phyloP scores from a whole-genome alignment of 1,140 invertebrate species.

The Drosophila athabasca region DNA sequence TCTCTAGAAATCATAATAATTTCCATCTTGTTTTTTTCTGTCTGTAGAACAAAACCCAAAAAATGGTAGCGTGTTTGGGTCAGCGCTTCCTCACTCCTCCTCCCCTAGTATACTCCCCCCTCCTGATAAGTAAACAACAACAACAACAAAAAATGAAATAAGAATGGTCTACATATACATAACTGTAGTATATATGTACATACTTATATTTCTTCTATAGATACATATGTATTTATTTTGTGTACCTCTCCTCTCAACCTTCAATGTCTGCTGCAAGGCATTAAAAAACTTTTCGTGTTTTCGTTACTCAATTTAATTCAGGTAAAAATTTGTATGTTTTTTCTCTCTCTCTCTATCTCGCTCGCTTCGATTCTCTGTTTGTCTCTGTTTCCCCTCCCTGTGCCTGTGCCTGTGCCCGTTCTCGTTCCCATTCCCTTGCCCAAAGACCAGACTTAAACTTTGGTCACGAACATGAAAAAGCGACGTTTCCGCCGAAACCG shows the following conservation, averaged over 20 bases:
- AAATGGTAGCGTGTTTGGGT: slow-evolving; percentile 56
- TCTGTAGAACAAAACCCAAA: slow-evolving; percentile 13
- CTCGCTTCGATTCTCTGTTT: slow-evolving; percentile 34
- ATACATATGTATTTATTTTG: slow-evolving; percentile 7
- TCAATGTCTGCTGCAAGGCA: too few species aligned
- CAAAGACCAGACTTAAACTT: slow-evolving; percentile 56
- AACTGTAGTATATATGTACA: slow-evolving; percentile 19
- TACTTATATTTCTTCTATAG: neutral
- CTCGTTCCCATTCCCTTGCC: neutral
- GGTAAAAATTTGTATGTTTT: slow-evolving; percentile 67
- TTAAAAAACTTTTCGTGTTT: slow-evolving; percentile 73
- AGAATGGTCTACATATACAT: slow-evolving; percentile 48
- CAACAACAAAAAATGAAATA: slow-evolving; percentile 37
- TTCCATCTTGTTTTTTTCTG: too few species aligned
- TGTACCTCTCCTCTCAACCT: neutral
- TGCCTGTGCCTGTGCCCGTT: neutral
- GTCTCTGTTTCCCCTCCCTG: slow-evolving; percentile 23
- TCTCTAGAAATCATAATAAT: too few species aligned
- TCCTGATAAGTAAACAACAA: slow-evolving; percentile 35
- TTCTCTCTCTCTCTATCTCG: slow-evolving; percentile 34
- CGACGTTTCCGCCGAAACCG: slow-evolving; percentile 74
- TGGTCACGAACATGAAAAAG: slow-evolving; percentile 81
- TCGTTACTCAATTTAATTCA: slow-evolving; percentile 83
- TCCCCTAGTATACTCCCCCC: slow-evolving; percentile 10
- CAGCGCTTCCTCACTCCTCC: neutral